Percentiles rank a stretch among this genome's conserved stretches.
Evolutionary conservation across 1,140 invertebrate species (phyloP).

Genomic region (Euwallacea similis): DNA sequence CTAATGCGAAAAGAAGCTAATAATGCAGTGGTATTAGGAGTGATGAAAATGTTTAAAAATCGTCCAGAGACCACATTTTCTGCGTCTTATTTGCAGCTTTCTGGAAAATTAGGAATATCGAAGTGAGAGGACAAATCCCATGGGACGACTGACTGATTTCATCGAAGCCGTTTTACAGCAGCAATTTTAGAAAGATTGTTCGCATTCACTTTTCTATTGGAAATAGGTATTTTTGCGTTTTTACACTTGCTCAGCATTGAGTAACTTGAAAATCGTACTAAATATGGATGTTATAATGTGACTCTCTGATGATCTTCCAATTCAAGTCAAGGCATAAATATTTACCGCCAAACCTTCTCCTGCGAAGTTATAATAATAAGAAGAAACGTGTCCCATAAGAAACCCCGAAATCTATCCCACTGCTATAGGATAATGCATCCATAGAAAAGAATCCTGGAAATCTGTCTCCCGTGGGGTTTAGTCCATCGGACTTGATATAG

Average conservation of each 20-base stretch:
- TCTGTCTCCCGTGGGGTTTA: constrained; percentile 1
- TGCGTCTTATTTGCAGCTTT: not conserved
- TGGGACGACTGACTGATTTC: constrained; percentile 6
- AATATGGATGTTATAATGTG: too few relatives aligned
- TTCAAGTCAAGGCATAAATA: not conserved
- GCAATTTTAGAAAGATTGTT: constrained; percentile 4
- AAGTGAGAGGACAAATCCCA: constrained; percentile 11
- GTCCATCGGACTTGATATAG: constrained; percentile 12
- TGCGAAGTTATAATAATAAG: not conserved
- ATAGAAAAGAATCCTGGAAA: constrained; percentile 1
- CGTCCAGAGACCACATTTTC: not conserved
- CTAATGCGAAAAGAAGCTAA: too few relatives aligned
- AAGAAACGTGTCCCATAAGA: not conserved
- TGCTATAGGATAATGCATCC: constrained; percentile 7
- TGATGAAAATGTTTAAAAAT: not conserved
- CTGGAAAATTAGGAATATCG: constrained; percentile 12
- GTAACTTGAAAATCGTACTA: too few relatives aligned
- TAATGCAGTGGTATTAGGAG: too few relatives aligned
- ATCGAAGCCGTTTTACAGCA: constrained; percentile 2
- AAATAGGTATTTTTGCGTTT: not conserved
- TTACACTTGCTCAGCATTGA: too few relatives aligned
- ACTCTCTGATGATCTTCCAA: too few relatives aligned
- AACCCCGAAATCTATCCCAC: not conserved
- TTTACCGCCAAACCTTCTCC: not conserved
- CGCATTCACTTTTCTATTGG: not conserved